Evolutionary conservation across 2,113 vertebrate species (phyloP), one percentile per base, ranked within the genome.

Genomic region (Oncorhynchus nerka): DNA sequence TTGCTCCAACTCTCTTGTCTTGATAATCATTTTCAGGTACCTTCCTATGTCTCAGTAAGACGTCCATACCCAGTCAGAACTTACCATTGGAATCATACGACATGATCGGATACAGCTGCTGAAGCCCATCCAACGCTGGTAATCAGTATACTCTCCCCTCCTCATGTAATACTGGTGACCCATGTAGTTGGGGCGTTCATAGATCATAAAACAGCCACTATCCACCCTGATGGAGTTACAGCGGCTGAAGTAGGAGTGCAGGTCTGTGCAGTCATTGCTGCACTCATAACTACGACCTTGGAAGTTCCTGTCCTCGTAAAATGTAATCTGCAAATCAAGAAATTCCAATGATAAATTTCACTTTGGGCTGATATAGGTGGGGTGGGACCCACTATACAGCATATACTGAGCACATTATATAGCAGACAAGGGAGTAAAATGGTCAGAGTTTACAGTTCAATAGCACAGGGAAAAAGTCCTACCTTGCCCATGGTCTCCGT

Each of bases 221-320:
- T 93, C 92, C 81, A 94, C 92, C 70, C 80, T 83, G 85, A 93
- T 92, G 79, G 92, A 93, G 82, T 92, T 93, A 39, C 93, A 93
- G 19, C 82, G 86, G 79, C 84, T 93, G 72, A 89, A 93, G 85
- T 92, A 91, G 24, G 89, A 88, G 84, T 93, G 87, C 6, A 93
- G 89, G 83, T 94, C 91, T 12, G 92, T 88, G 73, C 87, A 90
- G 88, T 93, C 92, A 4, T 86, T 90, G 85, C 85, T 88, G 86
- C 91, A 92, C 90, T 93, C 94, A 90, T 93, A 92, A 85, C 87
- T 92, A 79, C 93, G 93, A 80, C 94, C 94, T 88, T 92, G 91
- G 84, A 94, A 94, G 90, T 94, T 91, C 71, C 91, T 93, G 86
- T 95, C 93, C 85, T 94, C 93, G 87, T 93, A 94, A 88, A 94